Base-by-base conservation (phyloP, 2,888 invertebrate species). In the Diarsia rubi region DNA sequence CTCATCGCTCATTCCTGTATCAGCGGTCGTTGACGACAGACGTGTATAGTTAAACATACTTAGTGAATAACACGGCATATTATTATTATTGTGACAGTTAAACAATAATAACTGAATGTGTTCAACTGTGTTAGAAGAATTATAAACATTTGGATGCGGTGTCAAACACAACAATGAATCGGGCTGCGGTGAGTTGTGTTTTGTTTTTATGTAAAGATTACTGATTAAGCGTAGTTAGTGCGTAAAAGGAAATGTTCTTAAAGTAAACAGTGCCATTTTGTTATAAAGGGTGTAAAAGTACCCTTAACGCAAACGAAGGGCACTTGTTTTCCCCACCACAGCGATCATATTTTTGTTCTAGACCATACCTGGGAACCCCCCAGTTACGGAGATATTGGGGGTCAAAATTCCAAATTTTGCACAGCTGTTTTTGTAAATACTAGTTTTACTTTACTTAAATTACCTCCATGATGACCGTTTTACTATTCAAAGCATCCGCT, bases 81-180 rank as follows among this genome's bases (percentile, higher is more conserved):
- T 27, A 69, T 65, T 76, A 68, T 79, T 74, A 69, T 80, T 66
- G 54, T 31, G 27, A 42, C 37, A 4, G 59, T 72, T 75, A 81
- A 83, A 86, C 81, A 86, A 79, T 78, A 75, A 78, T 63, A 81
- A 68, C 49, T 59, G 24, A 19, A 65, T 84, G 75, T 78, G 64
- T 42, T 73, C 11, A 45, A 64, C 27, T 70, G 78, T 75, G 67
- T 68, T 75, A 47, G 49, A 63, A 42, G 75, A 68, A 47, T 42
- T 44, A 27, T 79, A 64, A 76, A 63, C 62, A 67, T 24, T 79
- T 68, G 73, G 75, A 83, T 78, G 60, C 73, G 65, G 69, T 57
- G 57, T 16, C 44, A 52, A 65, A 44, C 31, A 77, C 85, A 86
- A 79, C 47, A 31, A 81, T 86, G 86, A 69, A 54, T 66, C 74